These are phyloP conservation scores for Coenonympha glycerion DNA, from an alignment of 2,888 invertebrate genomes.

Conservation along the genomic window DNA sequence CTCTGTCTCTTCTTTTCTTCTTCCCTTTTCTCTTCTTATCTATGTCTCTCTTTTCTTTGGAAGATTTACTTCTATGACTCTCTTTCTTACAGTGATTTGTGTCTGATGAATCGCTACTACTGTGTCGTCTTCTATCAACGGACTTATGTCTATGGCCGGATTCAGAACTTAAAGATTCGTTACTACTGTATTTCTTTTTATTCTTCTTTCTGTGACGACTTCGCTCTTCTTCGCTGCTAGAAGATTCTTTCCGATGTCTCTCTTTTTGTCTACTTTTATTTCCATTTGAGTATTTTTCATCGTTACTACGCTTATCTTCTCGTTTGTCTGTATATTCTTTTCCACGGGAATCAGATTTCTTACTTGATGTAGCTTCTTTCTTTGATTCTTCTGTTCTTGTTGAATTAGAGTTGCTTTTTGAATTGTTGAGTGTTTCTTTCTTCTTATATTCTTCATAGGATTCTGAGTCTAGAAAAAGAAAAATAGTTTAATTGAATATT, in stretches of 20 bases:
- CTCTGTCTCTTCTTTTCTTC: constrained; percentile 71
- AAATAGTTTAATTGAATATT: not conserved
- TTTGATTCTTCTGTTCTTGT: constrained; percentile 9
- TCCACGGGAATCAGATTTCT: constrained; percentile 32
- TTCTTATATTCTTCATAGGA: constrained; percentile 83
- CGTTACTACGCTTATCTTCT: constrained; percentile 31
- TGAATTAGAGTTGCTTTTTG: constrained; percentile 39
- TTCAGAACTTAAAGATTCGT: constrained; percentile 48
- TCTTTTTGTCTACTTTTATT: constrained; percentile 32
- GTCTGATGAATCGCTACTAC: constrained; percentile 41
- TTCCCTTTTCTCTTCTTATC: constrained; percentile 77
- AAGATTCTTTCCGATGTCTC: constrained; percentile 35
- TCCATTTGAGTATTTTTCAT: constrained; percentile 40
- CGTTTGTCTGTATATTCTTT: constrained; percentile 28
- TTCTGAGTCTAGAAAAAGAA: constrained; percentile 76
- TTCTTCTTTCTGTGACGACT: constrained; percentile 23
- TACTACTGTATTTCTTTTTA: constrained; percentile 41
- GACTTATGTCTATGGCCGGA: constrained; percentile 37
- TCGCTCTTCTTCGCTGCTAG: constrained; percentile 34
- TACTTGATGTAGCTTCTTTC: constrained; percentile 42
- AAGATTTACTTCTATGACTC: constrained; percentile 51
- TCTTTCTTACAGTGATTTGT: constrained; percentile 36
- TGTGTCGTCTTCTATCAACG: constrained; percentile 34
- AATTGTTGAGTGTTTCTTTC: constrained; percentile 52
- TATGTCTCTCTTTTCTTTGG: constrained; percentile 66